Evolutionary conservation across 2,113 vertebrate genomes (phyloP), one percentile per base, ranked within the genome.

Genomic region (Percopsis transmontana): DNA sequence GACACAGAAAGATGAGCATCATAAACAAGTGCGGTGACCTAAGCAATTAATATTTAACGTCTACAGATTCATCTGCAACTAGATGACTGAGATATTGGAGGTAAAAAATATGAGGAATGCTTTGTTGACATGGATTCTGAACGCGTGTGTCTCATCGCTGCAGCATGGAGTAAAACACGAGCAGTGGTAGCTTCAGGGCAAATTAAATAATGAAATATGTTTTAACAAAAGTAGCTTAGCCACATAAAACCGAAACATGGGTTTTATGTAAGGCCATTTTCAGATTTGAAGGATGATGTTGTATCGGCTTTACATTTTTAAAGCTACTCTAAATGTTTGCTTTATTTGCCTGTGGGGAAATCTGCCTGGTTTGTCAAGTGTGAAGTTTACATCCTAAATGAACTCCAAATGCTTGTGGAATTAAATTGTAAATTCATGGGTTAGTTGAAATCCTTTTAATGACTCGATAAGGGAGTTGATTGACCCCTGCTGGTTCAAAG

Each of bases 11-110:
- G n/a, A n/a, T n/a, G n/a, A n/a, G n/a, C n/a, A n/a, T n/a, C 66
- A 54, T 45, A 66, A 63, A 1, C 33, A 67, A 64, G 20, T 75
- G 52, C 19, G 51, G 38, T 74, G 75, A 87, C 42, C 60, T 66
- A 2, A 40, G 44, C 62, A 44, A 8, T 74, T 80, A 62, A 80
- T 84, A 73, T 85, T 71, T 73, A 70, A 80, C n/a, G 70, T 83
- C 79, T 84, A 66, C 2, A 52, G 47, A 79, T 83, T 70, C 47
- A 58, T 58, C 53, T 70, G 12, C 23, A 56, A 70, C 69, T 59
- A 47, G 42, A 66, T 70, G 62, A 80, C 45, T 40, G 2, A 54
- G 23, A 50, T 45, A 66, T 58, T n/a, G 18, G 66, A 60, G 56
- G 21, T 70, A 63, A 64, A 64, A 45, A 63, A 70, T 65, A 23